Percentiles rank a stretch among this genome's conserved stretches.
These are phyloP conservation scores for Galeopterus variegatus DNA, from an alignment of 2,113 vertebrate genomes.

Conservation along the genomic window DNA sequence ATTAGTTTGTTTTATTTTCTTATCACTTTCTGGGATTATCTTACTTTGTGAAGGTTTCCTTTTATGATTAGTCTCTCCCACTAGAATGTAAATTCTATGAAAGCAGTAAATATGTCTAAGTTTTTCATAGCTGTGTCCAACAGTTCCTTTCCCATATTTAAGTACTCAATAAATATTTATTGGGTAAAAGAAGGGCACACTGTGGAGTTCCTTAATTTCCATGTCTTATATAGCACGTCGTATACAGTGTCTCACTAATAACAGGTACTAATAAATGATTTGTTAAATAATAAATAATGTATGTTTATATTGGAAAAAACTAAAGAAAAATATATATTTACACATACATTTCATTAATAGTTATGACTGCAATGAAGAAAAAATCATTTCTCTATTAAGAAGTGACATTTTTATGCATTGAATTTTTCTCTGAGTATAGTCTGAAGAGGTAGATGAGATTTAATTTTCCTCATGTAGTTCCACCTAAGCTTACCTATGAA, in stretches of 20 bases:
- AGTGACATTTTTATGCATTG: conserved; percentile 89
- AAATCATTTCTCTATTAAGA: conserved; percentile 85
- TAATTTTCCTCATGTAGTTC: conserved; percentile 84
- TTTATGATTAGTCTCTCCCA: background rate
- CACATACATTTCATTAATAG: background rate
- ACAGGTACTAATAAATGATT: background rate
- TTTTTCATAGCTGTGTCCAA: background rate
- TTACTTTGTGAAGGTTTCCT: background rate
- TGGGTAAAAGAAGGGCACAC: background rate
- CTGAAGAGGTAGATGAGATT: conserved; percentile 78
- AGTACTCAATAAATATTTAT: background rate
- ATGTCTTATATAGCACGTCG: background rate
- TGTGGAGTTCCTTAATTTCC: background rate
- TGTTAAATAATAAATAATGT: background rate
- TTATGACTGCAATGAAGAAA: conserved; percentile 88
- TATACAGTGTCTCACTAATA: background rate
- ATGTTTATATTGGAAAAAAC: conserved; percentile 26
- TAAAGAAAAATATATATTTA: background rate
- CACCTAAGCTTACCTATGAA: conserved; percentile 82
- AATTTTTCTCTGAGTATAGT: conserved; percentile 85
- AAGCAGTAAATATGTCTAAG: background rate
- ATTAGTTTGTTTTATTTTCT: conserved; percentile 36
- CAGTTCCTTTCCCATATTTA: background rate
- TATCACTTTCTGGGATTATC: conserved; percentile 28
- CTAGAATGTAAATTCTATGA: conserved; percentile 18